Conservation (phyloP, 2,797 vertebrate species). For the Serranus cabrilla region DNA sequence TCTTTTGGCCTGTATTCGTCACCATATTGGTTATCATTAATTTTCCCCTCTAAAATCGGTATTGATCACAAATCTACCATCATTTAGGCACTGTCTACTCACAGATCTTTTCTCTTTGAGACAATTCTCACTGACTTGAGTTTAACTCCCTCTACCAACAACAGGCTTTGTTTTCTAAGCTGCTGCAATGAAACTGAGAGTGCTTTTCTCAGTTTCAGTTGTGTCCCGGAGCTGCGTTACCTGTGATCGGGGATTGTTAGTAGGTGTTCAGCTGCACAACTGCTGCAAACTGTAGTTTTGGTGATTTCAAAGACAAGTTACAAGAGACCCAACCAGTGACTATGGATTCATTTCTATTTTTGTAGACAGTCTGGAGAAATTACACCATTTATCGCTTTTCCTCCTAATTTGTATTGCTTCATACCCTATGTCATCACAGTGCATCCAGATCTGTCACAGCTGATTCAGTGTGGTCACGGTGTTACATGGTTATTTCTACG, state of each 20-base stretch:
- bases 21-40: too few relatives aligned
- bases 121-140: conserved; percentile 14
- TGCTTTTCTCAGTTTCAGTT: conserved; percentile 3
- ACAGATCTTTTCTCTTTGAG: too few relatives aligned
- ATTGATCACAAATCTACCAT: too few relatives aligned
- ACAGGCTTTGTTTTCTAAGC: background rate
- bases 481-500: background rate
- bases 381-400: background rate
- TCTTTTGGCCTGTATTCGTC: too few relatives aligned
- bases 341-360: background rate
- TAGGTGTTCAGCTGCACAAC: background rate
- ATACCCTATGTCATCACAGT: background rate
- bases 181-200: conserved; percentile 2
- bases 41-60: too few relatives aligned
- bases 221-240: background rate
- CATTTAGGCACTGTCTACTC: too few relatives aligned
- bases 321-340: background rate
- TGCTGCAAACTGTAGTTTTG: background rate
- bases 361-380: background rate
- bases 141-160: background rate
- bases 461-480: background rate
- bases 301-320: background rate
- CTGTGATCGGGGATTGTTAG: background rate
- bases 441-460: background rate
- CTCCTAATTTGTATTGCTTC: background rate